These are phyloP conservation scores for Epizoanthus fatuus DNA, from an alignment of 92 coral and sea anemone species.

Conservation along the genomic window DNA sequence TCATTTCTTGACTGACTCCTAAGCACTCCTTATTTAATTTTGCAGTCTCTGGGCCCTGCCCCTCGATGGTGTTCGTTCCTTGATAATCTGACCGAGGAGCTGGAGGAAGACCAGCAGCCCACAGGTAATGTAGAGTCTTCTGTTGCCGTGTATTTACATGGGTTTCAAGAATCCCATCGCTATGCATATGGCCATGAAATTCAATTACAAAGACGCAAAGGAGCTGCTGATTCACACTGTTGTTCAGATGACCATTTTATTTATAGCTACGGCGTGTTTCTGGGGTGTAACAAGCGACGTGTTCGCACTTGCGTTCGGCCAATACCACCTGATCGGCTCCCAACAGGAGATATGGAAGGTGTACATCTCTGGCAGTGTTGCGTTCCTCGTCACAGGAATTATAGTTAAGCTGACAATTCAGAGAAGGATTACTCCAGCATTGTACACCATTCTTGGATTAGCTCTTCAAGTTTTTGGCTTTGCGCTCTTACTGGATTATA, in stretches of 20 bases:
- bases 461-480: slow-evolving; percentile 77
- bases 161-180: slow-evolving; percentile 96
- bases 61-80: slow-evolving; percentile 99
- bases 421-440: slow-evolving; percentile 74
- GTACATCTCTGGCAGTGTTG: slow-evolving; percentile 85
- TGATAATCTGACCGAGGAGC: slow-evolving; percentile 96
- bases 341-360: slow-evolving; percentile 90
- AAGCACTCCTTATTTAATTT: neutral
- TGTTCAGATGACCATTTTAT: slow-evolving; percentile 64
- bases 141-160: slow-evolving; percentile 52
- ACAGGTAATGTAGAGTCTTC: slow-evolving; percentile 66
- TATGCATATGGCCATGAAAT: slow-evolving; percentile 96
- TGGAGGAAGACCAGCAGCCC: slow-evolving; percentile 97
- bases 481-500: slow-evolving; percentile 77
- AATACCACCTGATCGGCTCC: slow-evolving; percentile 79
- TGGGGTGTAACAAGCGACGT: slow-evolving; percentile 91
- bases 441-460: slow-evolving; percentile 84
- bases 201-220: slow-evolving; percentile 90
- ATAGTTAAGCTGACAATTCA: slow-evolving; percentile 78
- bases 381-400: slow-evolving; percentile 75
- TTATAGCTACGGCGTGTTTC: slow-evolving; percentile 86
- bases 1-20: neutral
- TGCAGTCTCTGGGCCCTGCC: slow-evolving; percentile 96
- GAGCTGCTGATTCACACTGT: slow-evolving; percentile 75
- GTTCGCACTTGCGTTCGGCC: slow-evolving; percentile 92